Evolutionary conservation across 1,140 invertebrate genomes (phyloP).

Genomic region (Solenopsis invicta): DNA sequence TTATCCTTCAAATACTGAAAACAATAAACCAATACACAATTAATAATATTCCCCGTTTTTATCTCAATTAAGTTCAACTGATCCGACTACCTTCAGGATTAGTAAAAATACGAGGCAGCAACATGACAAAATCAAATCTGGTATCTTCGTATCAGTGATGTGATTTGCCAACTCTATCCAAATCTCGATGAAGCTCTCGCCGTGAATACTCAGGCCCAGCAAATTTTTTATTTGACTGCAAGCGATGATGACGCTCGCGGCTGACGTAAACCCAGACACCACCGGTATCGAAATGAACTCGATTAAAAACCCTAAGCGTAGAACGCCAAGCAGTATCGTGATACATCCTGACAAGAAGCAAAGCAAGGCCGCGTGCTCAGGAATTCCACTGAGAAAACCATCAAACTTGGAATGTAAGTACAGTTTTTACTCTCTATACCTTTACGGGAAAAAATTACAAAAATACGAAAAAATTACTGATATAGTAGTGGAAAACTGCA

Average conservation of each 20-base stretch:
- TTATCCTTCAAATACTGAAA: slow-evolving; percentile 87
- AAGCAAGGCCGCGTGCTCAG: slow-evolving; percentile 91
- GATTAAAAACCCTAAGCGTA: slow-evolving; percentile 93
- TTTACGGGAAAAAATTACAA: no score
- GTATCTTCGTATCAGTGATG: slow-evolving; percentile 86
- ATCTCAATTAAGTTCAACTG: neutral
- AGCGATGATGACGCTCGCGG: slow-evolving; percentile 94
- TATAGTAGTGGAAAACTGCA: no score
- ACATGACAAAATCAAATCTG: slow-evolving; percentile 90
- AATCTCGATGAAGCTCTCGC: slow-evolving; percentile 89
- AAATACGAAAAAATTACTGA: no score
- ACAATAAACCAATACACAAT: neutral
- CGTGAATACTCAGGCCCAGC: slow-evolving; percentile 89
- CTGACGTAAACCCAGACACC: slow-evolving; percentile 95
- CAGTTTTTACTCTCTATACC: no score
- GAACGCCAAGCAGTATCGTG: slow-evolving; percentile 90
- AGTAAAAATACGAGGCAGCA: slow-evolving; percentile 89
- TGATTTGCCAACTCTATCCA: slow-evolving; percentile 88
- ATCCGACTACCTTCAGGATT: slow-evolving; percentile 88
- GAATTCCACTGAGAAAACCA: slow-evolving; percentile 77
- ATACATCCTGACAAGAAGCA: slow-evolving; percentile 91
- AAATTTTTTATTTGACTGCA: slow-evolving; percentile 93
- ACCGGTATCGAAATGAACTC: slow-evolving; percentile 95
- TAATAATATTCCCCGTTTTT: neutral
- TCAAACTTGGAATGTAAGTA: neutral